phyloP scores from a whole-genome alignment of 2,113 vertebrate species.

The Neolamprologus falcicula region DNA sequence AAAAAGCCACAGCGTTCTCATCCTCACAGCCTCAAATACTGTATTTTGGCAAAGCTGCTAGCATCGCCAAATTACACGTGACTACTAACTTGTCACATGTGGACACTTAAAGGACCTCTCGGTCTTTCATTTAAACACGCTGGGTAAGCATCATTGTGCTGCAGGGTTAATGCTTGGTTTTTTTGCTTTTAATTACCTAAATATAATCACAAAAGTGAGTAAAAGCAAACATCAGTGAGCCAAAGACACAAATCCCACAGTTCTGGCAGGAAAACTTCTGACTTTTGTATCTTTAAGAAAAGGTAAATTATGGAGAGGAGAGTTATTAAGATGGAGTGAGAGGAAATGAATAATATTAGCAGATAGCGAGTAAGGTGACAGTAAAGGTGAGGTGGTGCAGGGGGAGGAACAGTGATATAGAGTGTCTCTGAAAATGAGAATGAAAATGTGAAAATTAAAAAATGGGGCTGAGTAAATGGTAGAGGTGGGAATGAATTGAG shows the following conservation, averaged over 20 bases:
- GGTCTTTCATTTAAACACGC: neutral
- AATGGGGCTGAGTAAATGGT: neutral
- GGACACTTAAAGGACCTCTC: neutral
- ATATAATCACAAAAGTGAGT: neutral
- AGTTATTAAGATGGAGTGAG: neutral
- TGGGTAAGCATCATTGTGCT: neutral
- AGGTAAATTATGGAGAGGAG: neutral
- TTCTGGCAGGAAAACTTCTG: neutral
- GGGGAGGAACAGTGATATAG: neutral
- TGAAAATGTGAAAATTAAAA: slow-evolving; percentile 15
- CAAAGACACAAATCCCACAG: neutral
- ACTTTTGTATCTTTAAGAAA: neutral
- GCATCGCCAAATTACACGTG: neutral
- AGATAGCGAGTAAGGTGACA: neutral
- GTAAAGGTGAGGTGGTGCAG: neutral
- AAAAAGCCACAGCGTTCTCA: neutral
- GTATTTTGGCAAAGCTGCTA: neutral
- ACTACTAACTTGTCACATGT: neutral
- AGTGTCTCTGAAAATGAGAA: neutral
- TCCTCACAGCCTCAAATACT: neutral
- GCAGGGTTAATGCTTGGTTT: neutral
- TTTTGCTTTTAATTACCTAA: neutral
- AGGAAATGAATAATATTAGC: neutral
- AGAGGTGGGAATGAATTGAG: neutral
- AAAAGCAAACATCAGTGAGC: neutral